Percentiles rank a stretch among this genome's conserved stretches.
Evolutionary conservation across 2,888 invertebrate species (phyloP).

Genomic region (Horisme vitalbata): DNA sequence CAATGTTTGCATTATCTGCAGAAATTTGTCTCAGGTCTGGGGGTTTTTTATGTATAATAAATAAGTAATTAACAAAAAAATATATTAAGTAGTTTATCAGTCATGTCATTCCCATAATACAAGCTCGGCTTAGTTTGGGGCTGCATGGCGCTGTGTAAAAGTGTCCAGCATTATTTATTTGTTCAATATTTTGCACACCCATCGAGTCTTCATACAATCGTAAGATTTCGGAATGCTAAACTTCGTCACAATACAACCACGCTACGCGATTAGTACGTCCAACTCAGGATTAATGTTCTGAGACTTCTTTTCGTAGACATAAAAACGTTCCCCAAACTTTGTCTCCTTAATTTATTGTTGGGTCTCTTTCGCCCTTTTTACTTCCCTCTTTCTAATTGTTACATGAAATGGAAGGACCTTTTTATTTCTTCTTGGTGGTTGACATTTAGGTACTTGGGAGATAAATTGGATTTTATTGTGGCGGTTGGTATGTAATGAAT

Average conservation of each 20-base stretch:
- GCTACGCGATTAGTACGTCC: slow-evolving; percentile 52
- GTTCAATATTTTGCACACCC: no score
- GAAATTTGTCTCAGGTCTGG: no score
- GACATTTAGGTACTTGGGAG: slow-evolving; percentile 46
- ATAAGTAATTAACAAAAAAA: no score
- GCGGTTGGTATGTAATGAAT: slow-evolving; percentile 29
- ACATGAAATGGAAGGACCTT: slow-evolving; percentile 40
- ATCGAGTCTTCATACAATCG: slow-evolving; percentile 33
- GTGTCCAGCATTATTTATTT: no score
- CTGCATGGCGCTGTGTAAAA: no score
- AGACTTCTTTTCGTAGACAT: slow-evolving; percentile 41
- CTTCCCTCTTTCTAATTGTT: slow-evolving; percentile 54
- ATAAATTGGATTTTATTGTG: slow-evolving; percentile 35
- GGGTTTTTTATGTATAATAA: no score
- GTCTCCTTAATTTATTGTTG: slow-evolving; percentile 62
- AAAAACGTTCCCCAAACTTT: slow-evolving; percentile 56
- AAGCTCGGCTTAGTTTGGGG: no score
- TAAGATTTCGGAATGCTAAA: slow-evolving; percentile 50
- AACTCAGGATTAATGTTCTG: slow-evolving; percentile 52
- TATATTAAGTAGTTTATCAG: no score
- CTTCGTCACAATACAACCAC: slow-evolving; percentile 49
- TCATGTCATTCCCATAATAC: no score
- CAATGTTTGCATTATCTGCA: no score
- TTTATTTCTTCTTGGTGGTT: slow-evolving; percentile 50
- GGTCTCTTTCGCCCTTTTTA: slow-evolving; percentile 46